Evolutionary conservation across 2,888 invertebrate genomes (phyloP).

Genomic region (Caenorhabditis becei): DNA sequence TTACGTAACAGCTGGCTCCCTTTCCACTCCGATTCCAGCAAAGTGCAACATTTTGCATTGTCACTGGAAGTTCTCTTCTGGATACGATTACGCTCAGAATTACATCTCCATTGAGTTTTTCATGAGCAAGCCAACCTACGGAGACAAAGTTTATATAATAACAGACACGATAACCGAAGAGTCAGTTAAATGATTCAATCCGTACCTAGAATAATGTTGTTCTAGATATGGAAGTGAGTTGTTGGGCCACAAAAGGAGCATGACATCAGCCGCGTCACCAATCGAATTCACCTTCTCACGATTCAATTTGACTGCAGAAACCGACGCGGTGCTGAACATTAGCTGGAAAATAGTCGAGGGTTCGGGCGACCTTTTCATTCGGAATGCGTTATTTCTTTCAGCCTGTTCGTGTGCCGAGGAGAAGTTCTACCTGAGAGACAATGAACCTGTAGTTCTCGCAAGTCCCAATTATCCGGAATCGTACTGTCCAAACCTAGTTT

Average conservation of each 20-base stretch:
- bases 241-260: conserved; percentile 8
- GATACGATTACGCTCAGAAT: not conserved
- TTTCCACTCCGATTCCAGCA: conserved; percentile 11
- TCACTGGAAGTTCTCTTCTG: conserved; percentile 42
- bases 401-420: conserved; percentile 15
- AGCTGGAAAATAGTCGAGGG: conserved; percentile 12
- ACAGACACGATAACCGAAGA: conserved; percentile 19
- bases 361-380: not conserved
- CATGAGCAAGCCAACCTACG: not conserved
- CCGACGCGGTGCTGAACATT: conserved; percentile 10
- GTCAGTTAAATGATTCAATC: not conserved
- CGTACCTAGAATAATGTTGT: not conserved
- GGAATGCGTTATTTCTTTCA: not conserved
- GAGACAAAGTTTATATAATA: conserved; percentile 20
- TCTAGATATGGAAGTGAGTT: conserved; percentile 13
- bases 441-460: conserved; percentile 10
- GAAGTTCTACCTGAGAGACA: not conserved
- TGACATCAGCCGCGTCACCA: conserved; percentile 17
- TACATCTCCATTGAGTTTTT: conserved; percentile 17
- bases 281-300: conserved; percentile 36
- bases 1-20: not conserved
- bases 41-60: conserved; percentile 28
- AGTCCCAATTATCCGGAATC: conserved; percentile 34
- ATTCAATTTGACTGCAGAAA: conserved; percentile 8
- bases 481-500: conserved; percentile 39